A percentile compares a stretch with the other conserved stretches of the same genome.
These are phyloP conservation scores for Prolemur simus DNA, from an alignment of 2,113 vertebrate species.

Conservation along the genomic window DNA sequence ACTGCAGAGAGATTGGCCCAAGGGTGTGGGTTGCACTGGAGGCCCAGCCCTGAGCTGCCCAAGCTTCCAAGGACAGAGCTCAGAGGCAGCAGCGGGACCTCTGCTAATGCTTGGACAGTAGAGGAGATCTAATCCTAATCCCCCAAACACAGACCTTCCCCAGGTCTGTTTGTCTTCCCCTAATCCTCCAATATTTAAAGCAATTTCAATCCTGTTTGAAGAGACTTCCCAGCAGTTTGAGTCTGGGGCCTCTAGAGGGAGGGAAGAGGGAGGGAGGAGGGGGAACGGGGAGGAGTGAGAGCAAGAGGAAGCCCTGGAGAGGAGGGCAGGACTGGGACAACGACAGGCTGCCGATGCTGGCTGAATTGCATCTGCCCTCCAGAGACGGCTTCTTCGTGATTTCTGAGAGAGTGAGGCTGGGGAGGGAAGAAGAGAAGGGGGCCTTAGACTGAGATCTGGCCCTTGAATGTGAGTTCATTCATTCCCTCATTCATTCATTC, in stretches of 20 bases:
- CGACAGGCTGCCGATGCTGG: not conserved
- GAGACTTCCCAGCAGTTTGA: conserved; percentile 71
- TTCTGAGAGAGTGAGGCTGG: not conserved
- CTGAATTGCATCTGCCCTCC: not conserved
- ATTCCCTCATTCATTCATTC: not conserved
- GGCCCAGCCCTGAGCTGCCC: not conserved
- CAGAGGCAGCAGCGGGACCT: not conserved
- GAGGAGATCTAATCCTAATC: conserved; percentile 70
- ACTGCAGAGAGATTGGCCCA: not conserved
- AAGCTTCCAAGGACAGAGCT: not conserved
- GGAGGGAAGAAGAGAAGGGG: not conserved
- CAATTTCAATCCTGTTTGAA: conserved; percentile 79
- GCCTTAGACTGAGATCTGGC: not conserved
- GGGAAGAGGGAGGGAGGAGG: not conserved
- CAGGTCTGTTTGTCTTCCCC: conserved; percentile 75
- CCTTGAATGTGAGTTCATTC: not conserved
- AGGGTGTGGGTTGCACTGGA: not conserved
- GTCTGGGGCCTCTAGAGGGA: conserved; percentile 54
- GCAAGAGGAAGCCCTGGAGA: not conserved
- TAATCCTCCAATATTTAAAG: conserved; percentile 82
- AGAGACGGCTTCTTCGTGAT: not conserved
- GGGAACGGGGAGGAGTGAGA: not conserved
- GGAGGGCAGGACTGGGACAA: not conserved
- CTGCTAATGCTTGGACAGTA: conserved; percentile 71
- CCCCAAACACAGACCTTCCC: conserved; percentile 68